Evolutionary conservation across 1,140 invertebrate species (phyloP).

Genomic region (Conus ventricosus): DNA sequence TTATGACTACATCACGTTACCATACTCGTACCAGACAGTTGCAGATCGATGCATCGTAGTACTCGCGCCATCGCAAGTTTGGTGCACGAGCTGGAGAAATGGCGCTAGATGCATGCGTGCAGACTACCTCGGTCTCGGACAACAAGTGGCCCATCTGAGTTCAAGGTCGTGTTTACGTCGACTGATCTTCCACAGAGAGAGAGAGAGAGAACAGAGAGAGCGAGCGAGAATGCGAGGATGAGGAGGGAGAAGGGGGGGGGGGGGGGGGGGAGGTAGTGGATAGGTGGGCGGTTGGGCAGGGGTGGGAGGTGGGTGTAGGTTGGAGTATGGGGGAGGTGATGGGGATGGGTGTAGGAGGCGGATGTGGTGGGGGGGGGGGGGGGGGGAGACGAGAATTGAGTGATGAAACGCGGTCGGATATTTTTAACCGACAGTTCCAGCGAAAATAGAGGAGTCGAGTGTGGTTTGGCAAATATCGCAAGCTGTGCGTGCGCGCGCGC

Average conservation of each 20-base stretch:
- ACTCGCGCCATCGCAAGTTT: neutral
- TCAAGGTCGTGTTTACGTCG: conserved; percentile 25
- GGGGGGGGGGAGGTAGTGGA: neutral
- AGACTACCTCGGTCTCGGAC: neutral
- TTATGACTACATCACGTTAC: neutral
- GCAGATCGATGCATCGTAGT: conserved; percentile 19
- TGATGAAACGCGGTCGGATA: no score
- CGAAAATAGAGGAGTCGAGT: no score
- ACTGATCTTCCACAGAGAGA: neutral
- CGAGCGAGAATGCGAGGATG: neutral
- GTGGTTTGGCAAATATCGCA: no score
- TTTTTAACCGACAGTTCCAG: no score
- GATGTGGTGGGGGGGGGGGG: neutral
- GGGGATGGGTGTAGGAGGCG: neutral
- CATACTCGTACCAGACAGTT: neutral
- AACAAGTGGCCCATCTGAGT: conserved; percentile 15
- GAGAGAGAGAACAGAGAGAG: neutral
- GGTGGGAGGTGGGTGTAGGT: no score
- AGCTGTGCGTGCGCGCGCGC: no score
- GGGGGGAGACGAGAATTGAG: neutral
- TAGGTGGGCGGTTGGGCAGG: neutral
- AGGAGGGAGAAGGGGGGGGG: neutral
- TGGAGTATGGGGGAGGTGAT: neutral
- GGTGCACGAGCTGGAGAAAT: conserved; percentile 8
- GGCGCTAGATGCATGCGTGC: conserved; percentile 14